Evolutionary conservation across 2,888 invertebrate species (phyloP).

Genomic region (Cosmorhoe ocellata): DNA sequence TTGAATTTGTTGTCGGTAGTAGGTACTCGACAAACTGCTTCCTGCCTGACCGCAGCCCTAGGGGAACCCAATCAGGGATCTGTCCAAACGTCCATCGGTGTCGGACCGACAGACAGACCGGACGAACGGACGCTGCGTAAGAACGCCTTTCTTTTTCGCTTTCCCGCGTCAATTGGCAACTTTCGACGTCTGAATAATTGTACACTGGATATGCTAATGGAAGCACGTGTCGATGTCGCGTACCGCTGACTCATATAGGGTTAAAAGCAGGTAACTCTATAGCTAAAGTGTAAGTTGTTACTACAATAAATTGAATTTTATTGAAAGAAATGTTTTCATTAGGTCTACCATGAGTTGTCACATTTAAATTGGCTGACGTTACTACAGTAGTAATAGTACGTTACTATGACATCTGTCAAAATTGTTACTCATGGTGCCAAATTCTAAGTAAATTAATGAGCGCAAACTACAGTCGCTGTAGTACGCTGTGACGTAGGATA

Average conservation of each 20-base stretch:
- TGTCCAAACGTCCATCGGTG: slow-evolving; percentile 59
- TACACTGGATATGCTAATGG: slow-evolving; percentile 37
- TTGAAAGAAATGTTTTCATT: no score
- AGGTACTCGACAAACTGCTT: slow-evolving; percentile 5
- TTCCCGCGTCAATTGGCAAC: slow-evolving; percentile 35
- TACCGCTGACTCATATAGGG: slow-evolving; percentile 25
- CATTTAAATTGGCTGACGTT: no score
- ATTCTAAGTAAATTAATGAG: no score
- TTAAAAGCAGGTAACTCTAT: neutral
- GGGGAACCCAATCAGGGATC: slow-evolving; percentile 63
- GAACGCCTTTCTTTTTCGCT: slow-evolving; percentile 38
- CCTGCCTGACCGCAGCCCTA: slow-evolving; percentile 38
- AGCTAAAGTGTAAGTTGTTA: no score
- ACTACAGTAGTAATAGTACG: no score
- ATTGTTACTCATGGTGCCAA: no score
- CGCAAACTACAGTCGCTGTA: no score
- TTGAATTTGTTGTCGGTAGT: no score
- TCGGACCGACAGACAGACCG: slow-evolving; percentile 38
- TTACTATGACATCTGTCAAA: no score
- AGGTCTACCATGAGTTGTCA: no score
- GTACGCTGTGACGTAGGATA: no score
- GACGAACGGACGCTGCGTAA: slow-evolving; percentile 35
- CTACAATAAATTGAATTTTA: no score
- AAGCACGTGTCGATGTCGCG: slow-evolving; percentile 30
- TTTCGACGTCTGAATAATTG: slow-evolving; percentile 37